phyloP scores from a whole-genome alignment of 2,888 invertebrate genomes.

The Oasisia sp. region DNA sequence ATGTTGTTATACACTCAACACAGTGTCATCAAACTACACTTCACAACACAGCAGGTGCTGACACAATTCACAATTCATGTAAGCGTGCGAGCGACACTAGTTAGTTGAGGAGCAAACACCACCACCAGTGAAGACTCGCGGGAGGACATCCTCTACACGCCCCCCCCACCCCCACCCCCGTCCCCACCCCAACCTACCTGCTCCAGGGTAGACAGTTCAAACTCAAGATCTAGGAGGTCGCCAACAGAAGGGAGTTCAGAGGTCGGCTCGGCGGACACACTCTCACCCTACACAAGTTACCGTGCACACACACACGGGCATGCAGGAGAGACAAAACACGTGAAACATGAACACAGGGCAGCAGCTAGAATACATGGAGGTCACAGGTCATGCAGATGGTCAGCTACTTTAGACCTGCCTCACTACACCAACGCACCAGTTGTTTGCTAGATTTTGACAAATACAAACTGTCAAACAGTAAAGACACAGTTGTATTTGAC shows the following conservation, averaged over 20 bases:
- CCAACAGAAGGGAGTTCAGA: background rate
- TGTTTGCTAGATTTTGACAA: background rate
- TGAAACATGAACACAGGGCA: background rate
- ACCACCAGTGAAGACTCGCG: background rate
- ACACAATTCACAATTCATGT: background rate
- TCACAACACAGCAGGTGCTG: background rate
- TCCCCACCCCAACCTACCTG: background rate
- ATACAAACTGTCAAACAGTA: background rate
- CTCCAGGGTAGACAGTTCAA: conserved; percentile 4
- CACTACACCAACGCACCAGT: background rate
- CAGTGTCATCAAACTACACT: background rate
- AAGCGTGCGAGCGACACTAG: background rate
- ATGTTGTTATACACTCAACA: too few species aligned
- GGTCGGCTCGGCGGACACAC: background rate
- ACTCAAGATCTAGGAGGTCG: background rate
- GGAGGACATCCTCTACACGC: background rate
- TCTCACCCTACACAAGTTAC: background rate
- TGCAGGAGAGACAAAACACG: background rate
- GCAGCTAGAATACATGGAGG: background rate
- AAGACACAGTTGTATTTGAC: background rate
- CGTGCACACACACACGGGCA: conserved; percentile 17
- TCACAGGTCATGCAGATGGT: background rate
- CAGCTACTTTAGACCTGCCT: background rate
- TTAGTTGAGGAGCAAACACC: background rate
- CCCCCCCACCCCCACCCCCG: background rate